Base-by-base conservation (phyloP, 2,113 vertebrate species). In the Terrapene triunguis region DNA sequence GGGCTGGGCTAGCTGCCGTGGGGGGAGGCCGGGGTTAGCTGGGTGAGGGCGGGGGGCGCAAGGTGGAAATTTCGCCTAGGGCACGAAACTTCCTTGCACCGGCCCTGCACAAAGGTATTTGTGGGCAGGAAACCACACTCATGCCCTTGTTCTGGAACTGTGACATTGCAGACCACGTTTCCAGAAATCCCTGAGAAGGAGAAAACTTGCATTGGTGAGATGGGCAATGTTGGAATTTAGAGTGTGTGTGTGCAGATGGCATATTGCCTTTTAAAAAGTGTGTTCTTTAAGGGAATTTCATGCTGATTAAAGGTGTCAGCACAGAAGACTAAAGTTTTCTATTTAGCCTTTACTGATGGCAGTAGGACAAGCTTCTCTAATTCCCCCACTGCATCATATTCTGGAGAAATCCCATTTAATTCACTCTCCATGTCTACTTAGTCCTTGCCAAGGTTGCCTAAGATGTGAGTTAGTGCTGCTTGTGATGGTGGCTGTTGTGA, bases 211-310 rank as follows among this genome's bases (percentile, higher is more conserved):
- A 4, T 0, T 2, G 12, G 1, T 82, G 81, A 54, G 19, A 4
- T 55, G 42, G 19, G 8, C 44, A 38, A 2, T 12, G 44, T 62
- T 84, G 80, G 10, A 17, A 14, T 22, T 59, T 24, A 51, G 21
- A 5, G 4, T 44, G 42, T 7, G 10, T 6, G 0, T 1, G 22
- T 8, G 54, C 42, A 51, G 82, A 22, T 35, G 1, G 0, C 44
- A 78, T 80, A 51, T 54, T 50, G 82, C 2, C 65, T 65, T 44
- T 7, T 25, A 17, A 55, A 83, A 54, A 10, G 1, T 0, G 0
- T 53, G 25, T 27, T 38, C 16, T 0, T 16, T 13, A 47, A 14
- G 25, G 24, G 25, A 27, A 0, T 42, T 9, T 69, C 83, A 35
- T 11, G 2, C 4, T 42, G 21, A 21, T 54, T 72, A 88, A 91